A percentile compares a stretch with the other conserved stretches of the same genome.
These are phyloP conservation scores for Gobionotothen gibberifrons DNA, from an alignment of 2,797 vertebrate genomes.

Conservation along the genomic window DNA sequence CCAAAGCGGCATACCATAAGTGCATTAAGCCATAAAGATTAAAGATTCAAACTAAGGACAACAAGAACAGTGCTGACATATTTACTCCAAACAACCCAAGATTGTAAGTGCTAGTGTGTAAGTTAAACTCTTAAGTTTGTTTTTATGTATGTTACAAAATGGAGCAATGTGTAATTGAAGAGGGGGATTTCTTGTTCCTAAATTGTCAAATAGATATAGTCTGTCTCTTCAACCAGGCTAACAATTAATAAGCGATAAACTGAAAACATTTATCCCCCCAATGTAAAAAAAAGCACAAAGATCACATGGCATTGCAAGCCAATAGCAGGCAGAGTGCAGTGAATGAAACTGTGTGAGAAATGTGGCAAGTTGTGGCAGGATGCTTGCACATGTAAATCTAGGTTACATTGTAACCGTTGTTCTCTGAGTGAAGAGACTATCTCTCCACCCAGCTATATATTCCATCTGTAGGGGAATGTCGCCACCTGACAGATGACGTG, in stretches of 20 bases:
- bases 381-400: not conserved
- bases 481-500: not conserved
- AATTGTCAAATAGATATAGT: not conserved
- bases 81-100: not conserved
- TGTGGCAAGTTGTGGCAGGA: too few species aligned
- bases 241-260: not conserved
- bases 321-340: not conserved
- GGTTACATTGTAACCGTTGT: too few species aligned
- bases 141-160: not conserved
- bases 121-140: too few species aligned
- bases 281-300: not conserved
- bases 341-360: not conserved
- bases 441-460: constrained; percentile 2
- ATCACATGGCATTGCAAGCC: not conserved
- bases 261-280: not conserved
- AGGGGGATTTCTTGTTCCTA: not conserved
- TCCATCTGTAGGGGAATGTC: not conserved
- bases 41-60: too few species aligned
- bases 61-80: too few species aligned
- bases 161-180: not conserved
- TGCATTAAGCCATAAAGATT: too few species aligned
- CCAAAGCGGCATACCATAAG: too few species aligned
- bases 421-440: not conserved
- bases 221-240: not conserved
- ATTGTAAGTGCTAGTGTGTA: too few species aligned